Conservation (phyloP, 1,140 invertebrate genomes). For the Megalopta genalis region DNA sequence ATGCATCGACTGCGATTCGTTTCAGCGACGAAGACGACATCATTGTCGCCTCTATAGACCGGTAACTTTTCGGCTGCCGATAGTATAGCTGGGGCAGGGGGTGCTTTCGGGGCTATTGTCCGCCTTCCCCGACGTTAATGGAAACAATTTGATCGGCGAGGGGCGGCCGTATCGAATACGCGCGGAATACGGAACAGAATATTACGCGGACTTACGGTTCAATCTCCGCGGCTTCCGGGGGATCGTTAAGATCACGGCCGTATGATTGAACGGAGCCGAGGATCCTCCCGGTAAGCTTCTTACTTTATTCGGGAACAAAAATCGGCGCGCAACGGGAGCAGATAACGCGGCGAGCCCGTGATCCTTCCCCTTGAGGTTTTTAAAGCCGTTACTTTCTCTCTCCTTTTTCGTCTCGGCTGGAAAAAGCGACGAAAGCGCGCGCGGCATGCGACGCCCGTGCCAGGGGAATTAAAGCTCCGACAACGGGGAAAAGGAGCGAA, state of each 20-base stretch:
- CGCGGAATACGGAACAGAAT: not conserved
- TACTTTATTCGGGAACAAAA: slow-evolving; percentile 45
- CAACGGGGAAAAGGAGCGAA: not conserved
- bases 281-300: slow-evolving; percentile 23
- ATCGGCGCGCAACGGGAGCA: not conserved
- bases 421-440: slow-evolving; percentile 38
- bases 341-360: not conserved
- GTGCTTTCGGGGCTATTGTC: not conserved
- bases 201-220: slow-evolving; percentile 7
- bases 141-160: not conserved
- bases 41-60: no score
- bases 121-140: not conserved
- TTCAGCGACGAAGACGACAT: no score
- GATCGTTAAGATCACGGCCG: slow-evolving; percentile 15
- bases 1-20: no score
- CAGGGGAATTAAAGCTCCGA: slow-evolving; percentile 15
- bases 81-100: no score
- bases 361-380: slow-evolving; percentile 45
- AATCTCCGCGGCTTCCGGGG: slow-evolving; percentile 11
- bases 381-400: slow-evolving; percentile 46
- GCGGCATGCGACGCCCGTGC: slow-evolving; percentile 4
- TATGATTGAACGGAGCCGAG: slow-evolving; percentile 21
- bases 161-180: no score
- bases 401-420: not conserved
- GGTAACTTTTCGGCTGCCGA: no score